phyloP scores from a whole-genome alignment of 2,888 invertebrate genomes.

The Caenorhabditis drosophilae region DNA sequence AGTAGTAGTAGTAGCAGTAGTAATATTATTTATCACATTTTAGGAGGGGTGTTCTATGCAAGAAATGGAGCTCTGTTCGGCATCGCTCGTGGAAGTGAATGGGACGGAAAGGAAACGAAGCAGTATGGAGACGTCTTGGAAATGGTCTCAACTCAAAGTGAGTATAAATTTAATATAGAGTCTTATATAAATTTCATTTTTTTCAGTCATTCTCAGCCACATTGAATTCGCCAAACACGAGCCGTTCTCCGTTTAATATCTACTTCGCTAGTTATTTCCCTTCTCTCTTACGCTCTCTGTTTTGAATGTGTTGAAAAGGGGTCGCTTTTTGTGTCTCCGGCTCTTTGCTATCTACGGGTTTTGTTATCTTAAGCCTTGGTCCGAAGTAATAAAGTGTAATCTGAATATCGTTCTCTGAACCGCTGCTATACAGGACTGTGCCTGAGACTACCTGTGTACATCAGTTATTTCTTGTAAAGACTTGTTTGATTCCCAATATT shows the following conservation, averaged over 20 bases:
- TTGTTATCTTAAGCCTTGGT: conserved; percentile 8
- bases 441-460: conserved; percentile 13
- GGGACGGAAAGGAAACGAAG: conserved; percentile 27
- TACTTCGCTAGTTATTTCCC: conserved; percentile 13
- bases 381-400: conserved; percentile 11
- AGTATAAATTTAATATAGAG: conserved; percentile 17
- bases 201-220: conserved; percentile 25
- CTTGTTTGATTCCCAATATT: conserved; percentile 7
- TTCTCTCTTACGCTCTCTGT: conserved; percentile 12
- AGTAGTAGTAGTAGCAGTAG: conserved; percentile 16
- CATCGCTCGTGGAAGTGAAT: conserved; percentile 32
- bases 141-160: conserved; percentile 32
- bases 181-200: conserved; percentile 31
- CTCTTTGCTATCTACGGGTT: conserved; percentile 3
- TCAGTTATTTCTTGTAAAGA: conserved; percentile 3
- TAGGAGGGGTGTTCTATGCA: conserved; percentile 30
- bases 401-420: conserved; percentile 13
- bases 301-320: conserved; percentile 2
- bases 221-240: conserved; percentile 29
- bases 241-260: conserved; percentile 27
- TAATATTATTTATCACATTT: conserved; percentile 21
- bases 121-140: conserved; percentile 30
- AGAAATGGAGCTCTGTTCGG: conserved; percentile 25
- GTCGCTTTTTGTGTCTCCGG: background rate
- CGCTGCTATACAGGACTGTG: conserved; percentile 13